Conservation (phyloP, 2,797 vertebrate species). For the Mallotus villosus region DNA sequence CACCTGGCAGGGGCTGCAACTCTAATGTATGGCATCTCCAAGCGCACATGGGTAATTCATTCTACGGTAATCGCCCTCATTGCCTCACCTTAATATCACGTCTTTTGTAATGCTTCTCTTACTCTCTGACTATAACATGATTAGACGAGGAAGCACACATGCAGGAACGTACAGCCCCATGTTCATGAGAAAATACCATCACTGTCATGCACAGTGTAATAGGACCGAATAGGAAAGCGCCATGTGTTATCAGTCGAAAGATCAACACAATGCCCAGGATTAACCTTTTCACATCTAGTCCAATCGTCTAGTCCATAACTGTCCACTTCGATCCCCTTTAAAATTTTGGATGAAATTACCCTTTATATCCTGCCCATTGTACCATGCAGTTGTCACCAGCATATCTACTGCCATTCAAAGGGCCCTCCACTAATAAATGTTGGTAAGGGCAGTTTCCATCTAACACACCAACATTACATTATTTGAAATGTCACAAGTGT, state of each 20-base stretch:
- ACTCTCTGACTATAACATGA: not conserved
- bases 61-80: slow-evolving; percentile 40
- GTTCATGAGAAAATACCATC: not conserved
- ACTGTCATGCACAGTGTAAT: not conserved
- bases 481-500: slow-evolving; percentile 14
- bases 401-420: not conserved
- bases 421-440: not conserved
- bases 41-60: slow-evolving; percentile 62
- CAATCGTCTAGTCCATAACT: not conserved
- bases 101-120: not conserved
- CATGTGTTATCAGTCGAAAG: not conserved
- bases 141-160: not conserved
- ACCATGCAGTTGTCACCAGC: not conserved
- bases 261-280: not conserved
- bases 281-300: not conserved
- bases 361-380: not conserved
- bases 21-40: slow-evolving; percentile 51
- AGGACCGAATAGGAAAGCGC: not conserved
- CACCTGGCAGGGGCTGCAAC: slow-evolving; percentile 46
- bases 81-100: slow-evolving; percentile 29
- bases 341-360: not conserved
- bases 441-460: not conserved
- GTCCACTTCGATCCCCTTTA: not conserved
- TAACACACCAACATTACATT: not conserved
- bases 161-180: not conserved